Evolutionary conservation across 1,140 invertebrate genomes (phyloP), one percentile per base, ranked within the genome.

Genomic region (Eulimnadia texana): DNA sequence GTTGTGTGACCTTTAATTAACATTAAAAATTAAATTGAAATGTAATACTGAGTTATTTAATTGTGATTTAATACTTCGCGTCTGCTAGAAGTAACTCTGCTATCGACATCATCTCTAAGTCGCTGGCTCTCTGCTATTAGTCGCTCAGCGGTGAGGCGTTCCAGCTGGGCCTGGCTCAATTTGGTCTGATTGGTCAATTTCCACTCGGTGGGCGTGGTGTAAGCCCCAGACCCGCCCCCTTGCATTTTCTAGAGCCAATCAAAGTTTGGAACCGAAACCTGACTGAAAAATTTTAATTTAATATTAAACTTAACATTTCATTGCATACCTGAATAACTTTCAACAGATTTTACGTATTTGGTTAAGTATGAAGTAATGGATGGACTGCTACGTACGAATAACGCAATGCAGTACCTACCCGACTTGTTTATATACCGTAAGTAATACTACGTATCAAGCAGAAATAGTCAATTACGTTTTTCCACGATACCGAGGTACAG

Each of bases 181-280:
- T 47, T 52, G 3, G 51, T 54, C 53, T 61, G 60, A 42, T 61
- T 61, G 49, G 28, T 52, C 19, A 61, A 29, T 33, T 61, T 61
- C 60, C 60, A 61, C 53, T 61, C 60, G n/a, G 60, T 61, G 19
- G 60, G 60, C 22, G 60, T 61, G 3, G 60, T 54, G 51, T 54
- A 61, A 10, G 60, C 51, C 53, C 60, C 60, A 3, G 10, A 6
- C 19, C 55, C 55, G 55, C 55, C 27, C 33, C 33, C 33, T 42
- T 42, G 33, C 33, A 42, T 42, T 42, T 42, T 42, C 33, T 42
- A 16, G 6, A 42, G 6, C 16, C 33, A 6, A 42, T n/a, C n/a
- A n/a, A n/a, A n/a, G n/a, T n/a, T n/a, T n/a, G n/a, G n/a, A n/a
- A n/a, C n/a, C n/a, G n/a, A n/a, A n/a, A n/a, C n/a, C n/a, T n/a